phyloP scores from a whole-genome alignment of 1,140 invertebrate genomes.

The Diprion similis region DNA sequence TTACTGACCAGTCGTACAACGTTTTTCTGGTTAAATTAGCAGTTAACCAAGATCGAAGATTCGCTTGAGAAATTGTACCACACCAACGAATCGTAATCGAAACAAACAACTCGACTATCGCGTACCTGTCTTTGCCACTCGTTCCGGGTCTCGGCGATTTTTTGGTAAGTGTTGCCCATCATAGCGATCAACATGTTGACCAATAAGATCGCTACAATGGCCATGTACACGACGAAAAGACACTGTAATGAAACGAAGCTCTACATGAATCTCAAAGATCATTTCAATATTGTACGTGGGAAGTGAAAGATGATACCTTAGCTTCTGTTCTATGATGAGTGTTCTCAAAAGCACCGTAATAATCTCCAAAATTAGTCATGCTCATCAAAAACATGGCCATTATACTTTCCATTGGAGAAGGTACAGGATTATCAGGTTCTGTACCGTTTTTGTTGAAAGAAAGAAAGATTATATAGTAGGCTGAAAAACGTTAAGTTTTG shows the following conservation, averaged over 20 bases:
- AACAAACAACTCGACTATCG: not conserved
- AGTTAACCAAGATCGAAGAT: no score
- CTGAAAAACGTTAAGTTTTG: conserved; percentile 60
- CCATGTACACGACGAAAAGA: conserved; percentile 95
- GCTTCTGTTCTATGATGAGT: conserved; percentile 89
- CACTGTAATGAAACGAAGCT: conserved; percentile 67
- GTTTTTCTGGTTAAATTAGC: no score
- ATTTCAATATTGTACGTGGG: not conserved
- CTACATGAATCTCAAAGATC: conserved; percentile 6
- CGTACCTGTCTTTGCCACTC: conserved; percentile 97
- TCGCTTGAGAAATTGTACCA: no score
- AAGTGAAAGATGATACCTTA: conserved; percentile 68
- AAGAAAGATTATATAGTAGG: conserved; percentile 91
- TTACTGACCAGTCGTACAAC: no score
- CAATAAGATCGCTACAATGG: conserved; percentile 91
- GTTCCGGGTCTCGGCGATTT: conserved; percentile 95
- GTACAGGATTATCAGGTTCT: conserved; percentile 78
- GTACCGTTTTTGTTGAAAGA: conserved; percentile 70
- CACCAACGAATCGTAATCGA: no score
- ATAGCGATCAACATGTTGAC: conserved; percentile 99
- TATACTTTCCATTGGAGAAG: conserved; percentile 89
- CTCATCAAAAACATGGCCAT: conserved; percentile 99
- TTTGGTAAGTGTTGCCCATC: conserved; percentile 99
- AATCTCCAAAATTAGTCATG: conserved; percentile 93
- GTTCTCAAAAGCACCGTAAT: conserved; percentile 87